These are phyloP conservation scores for Mellilla xanthometata DNA, from an alignment of 2,888 invertebrate genomes.

Conservation along the genomic window DNA sequence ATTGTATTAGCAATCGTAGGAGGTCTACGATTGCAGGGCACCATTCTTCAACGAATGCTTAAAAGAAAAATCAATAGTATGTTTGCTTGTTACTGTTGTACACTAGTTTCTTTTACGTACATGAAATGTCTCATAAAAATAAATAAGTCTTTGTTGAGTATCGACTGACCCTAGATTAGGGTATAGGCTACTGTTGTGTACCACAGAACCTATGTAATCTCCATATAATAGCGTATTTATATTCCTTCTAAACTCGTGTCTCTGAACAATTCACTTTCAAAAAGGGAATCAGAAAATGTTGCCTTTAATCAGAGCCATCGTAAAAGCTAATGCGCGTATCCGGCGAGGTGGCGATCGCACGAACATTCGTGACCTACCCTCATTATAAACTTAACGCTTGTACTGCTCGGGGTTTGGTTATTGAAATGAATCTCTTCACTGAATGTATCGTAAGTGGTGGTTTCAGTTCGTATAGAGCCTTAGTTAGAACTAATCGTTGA, in stretches of 20 bases:
- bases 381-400: slow-evolving; percentile 29
- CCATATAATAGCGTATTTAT: neutral
- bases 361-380: slow-evolving; percentile 28
- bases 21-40: no score
- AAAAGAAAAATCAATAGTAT: no score
- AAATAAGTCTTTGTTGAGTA: no score
- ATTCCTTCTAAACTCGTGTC: slow-evolving; percentile 1
- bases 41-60: no score
- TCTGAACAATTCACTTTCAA: slow-evolving; percentile 15
- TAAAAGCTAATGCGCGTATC: slow-evolving; percentile 32
- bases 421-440: slow-evolving; percentile 29
- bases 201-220: no score
- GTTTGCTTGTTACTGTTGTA: no score
- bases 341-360: slow-evolving; percentile 25
- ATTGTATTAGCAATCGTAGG: no score
- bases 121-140: no score
- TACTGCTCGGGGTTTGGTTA: slow-evolving; percentile 19
- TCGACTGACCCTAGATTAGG: no score
- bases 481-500: no score
- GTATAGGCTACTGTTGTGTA: no score
- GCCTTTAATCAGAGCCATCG: slow-evolving; percentile 31
- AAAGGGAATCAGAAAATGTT: slow-evolving; percentile 27
- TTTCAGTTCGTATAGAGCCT: slow-evolving; percentile 2
- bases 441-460: slow-evolving; percentile 11
- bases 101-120: no score